Evolutionary conservation across 2,888 invertebrate species (phyloP), one percentile per base, ranked within the genome.

Genomic region (Harpalus rufipes): DNA sequence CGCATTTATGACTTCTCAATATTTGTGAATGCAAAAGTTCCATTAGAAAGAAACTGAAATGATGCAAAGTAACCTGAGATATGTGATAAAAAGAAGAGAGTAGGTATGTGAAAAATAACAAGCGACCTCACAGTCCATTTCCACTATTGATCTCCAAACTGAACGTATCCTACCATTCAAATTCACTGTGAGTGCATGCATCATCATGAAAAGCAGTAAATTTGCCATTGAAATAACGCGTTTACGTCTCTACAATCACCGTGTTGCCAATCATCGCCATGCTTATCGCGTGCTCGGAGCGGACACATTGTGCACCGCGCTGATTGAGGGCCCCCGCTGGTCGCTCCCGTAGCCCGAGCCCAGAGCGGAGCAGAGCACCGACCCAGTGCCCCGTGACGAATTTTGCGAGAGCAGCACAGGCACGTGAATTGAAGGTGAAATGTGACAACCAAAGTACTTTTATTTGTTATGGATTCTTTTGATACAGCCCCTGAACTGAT

Each of bases 151-250:
- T 63, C 21, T 63, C 21, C 21, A 63, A 63, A 63, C 63, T 68
- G 68, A n/a, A 68, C 25, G 32, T 68, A 68, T 68, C 39, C 39
- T 39, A 32, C 6, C 68, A 68, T 68, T 68, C 68, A 68, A 32
- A 68, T 68, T 68, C 68, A 25, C 68, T n/a, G 68, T 14, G 68
- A 68, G 68, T 68, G 25, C 68, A 68, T 41, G 39, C 68, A 68
- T 44, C 74, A 74, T 74, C 51, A 74, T 74, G 74, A 74, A 41
- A 74, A 51, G 74, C 74, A 16, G 74, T 74, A 56, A 74, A 74
- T 74, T 74, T 74, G 44, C 51, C 74, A 74, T 74, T 74, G 74
- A 74, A 74, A 74, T 72, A 74, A 51, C 74, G 74, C 74, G 56
- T 74, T 74, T 56, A 56, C 51, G 74, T 74, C 74, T 25, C 72